Conservation (phyloP, 1,140 invertebrate species). For the Physella acuta region DNA sequence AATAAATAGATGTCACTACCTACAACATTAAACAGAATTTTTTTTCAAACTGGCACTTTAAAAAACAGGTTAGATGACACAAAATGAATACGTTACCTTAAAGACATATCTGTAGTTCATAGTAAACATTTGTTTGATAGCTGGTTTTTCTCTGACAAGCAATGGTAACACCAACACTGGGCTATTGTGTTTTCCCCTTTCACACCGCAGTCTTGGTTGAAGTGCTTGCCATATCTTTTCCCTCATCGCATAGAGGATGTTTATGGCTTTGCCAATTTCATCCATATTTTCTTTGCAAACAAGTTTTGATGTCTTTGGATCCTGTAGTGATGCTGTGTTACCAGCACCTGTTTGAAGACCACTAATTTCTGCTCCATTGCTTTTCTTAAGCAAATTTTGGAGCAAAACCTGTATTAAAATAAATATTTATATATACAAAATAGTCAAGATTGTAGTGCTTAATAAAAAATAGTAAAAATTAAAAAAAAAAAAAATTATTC, state of each 20-base stretch:
- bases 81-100: slow-evolving; percentile 13
- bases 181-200: slow-evolving; percentile 53
- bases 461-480: not conserved
- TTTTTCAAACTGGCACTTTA: no score
- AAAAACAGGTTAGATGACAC: not conserved
- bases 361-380: slow-evolving; percentile 7
- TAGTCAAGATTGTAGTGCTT: not conserved
- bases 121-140: slow-evolving; percentile 39
- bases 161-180: slow-evolving; percentile 53
- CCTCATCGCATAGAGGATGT: slow-evolving; percentile 42
- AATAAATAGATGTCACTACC: not conserved
- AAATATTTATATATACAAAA: not conserved
- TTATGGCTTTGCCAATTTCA: slow-evolving; percentile 36
- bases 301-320: slow-evolving; percentile 32
- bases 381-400: slow-evolving; percentile 23
- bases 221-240: slow-evolving; percentile 47
- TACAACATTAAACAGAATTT: no score
- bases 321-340: slow-evolving; percentile 13
- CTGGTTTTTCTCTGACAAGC: slow-evolving; percentile 38
- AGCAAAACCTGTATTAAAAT: slow-evolving; percentile 12
- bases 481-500: slow-evolving; percentile 2
- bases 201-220: slow-evolving; percentile 47
- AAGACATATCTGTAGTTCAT: slow-evolving; percentile 43
- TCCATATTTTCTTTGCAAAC: slow-evolving; percentile 33
- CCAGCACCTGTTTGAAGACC: slow-evolving; percentile 16